phyloP scores from a whole-genome alignment of 2,888 invertebrate genomes.

The Scaptomyza flava region DNA sequence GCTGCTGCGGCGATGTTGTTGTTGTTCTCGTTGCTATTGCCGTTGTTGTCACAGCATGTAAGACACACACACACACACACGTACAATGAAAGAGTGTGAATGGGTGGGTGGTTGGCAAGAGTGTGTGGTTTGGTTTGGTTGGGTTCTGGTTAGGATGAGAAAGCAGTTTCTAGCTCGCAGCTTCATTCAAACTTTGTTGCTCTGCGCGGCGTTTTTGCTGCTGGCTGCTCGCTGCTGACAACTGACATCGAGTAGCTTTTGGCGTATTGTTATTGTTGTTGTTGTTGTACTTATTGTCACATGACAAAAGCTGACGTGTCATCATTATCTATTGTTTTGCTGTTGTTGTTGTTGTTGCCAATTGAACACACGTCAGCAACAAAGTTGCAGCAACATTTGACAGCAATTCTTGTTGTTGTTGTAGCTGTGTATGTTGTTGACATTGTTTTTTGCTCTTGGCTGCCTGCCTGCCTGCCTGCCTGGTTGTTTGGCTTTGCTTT shows the following conservation, averaged over 20 bases:
- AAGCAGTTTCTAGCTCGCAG: slow-evolving; percentile 25
- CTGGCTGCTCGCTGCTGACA: slow-evolving; percentile 67
- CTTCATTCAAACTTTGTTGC: slow-evolving; percentile 62
- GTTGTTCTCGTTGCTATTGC: slow-evolving; percentile 25
- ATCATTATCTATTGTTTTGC: slow-evolving; percentile 73
- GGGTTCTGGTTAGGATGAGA: not conserved
- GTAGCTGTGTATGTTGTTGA: slow-evolving; percentile 38
- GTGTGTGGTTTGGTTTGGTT: not conserved
- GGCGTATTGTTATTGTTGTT: slow-evolving; percentile 34
- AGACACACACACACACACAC: slow-evolving; percentile 6
- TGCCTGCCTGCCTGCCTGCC: slow-evolving; percentile 21
- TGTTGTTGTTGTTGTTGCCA: slow-evolving; percentile 25
- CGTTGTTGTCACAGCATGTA: slow-evolving; percentile 44
- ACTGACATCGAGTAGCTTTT: slow-evolving; percentile 71
- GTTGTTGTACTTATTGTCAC: slow-evolving; percentile 61
- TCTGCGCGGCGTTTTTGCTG: slow-evolving; percentile 58
- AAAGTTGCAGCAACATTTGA: slow-evolving; percentile 63
- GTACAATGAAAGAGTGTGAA: not conserved
- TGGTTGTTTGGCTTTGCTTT: not conserved
- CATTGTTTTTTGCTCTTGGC: slow-evolving; percentile 44
- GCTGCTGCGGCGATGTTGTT: not conserved
- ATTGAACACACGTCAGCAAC: slow-evolving; percentile 55
- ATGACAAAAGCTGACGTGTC: slow-evolving; percentile 77
- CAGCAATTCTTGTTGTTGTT: slow-evolving; percentile 21
- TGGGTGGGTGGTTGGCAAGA: not conserved